These are phyloP conservation scores for Gymnoscelis rufifasciata DNA, from an alignment of 2,888 invertebrate genomes.

Conservation along the genomic window DNA sequence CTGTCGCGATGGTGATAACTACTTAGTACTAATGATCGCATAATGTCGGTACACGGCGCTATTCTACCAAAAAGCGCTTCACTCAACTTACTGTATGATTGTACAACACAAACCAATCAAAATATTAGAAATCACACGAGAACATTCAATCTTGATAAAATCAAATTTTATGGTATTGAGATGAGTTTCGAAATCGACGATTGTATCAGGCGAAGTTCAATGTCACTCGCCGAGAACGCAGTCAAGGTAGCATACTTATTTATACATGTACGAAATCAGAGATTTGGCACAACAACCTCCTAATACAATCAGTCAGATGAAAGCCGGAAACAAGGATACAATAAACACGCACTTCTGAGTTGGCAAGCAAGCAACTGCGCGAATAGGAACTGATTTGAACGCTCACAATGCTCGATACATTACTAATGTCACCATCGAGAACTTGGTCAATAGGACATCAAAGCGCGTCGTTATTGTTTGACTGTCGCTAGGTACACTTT, in stretches of 20 bases:
- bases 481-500: slow-evolving; percentile 31
- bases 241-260: neutral
- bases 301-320: slow-evolving; percentile 34
- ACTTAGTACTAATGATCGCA: neutral
- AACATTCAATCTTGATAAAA: neutral
- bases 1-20: neutral
- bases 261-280: neutral
- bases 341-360: slow-evolving; percentile 43
- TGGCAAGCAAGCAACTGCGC: slow-evolving; percentile 69
- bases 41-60: neutral
- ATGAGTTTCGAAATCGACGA: slow-evolving; percentile 15
- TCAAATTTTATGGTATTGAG: slow-evolving; percentile 2
- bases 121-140: neutral
- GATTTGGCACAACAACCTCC: slow-evolving; percentile 9
- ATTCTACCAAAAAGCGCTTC: neutral
- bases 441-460: slow-evolving; percentile 26
- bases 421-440: slow-evolving; percentile 50
- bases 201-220: slow-evolving; percentile 16
- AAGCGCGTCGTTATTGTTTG: slow-evolving; percentile 24
- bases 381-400: slow-evolving; percentile 41
- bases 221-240: neutral
- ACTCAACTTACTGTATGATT: neutral
- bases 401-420: slow-evolving; percentile 51
- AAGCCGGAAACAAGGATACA: slow-evolving; percentile 52
- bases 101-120: neutral